phyloP scores from a whole-genome alignment of 1,140 invertebrate genomes.

The Nasonia longicornis region DNA sequence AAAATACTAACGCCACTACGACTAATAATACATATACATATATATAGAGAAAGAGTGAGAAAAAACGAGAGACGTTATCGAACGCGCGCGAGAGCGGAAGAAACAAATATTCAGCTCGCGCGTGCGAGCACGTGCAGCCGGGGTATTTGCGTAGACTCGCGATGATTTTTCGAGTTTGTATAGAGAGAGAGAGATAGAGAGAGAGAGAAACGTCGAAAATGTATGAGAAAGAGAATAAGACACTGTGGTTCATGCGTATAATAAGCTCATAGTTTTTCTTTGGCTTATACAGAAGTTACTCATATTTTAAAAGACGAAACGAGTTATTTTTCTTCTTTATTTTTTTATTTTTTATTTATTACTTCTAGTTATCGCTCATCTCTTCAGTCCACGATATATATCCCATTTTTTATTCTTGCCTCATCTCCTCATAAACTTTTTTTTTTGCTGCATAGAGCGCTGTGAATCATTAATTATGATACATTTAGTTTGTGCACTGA shows the following conservation, averaged over 20 bases:
- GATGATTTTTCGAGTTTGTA: conserved; percentile 12
- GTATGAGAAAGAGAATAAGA: conserved; percentile 24
- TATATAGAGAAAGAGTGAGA: not conserved
- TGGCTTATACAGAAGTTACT: conserved; percentile 48
- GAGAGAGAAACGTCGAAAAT: not conserved
- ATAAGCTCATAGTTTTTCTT: conserved; percentile 62
- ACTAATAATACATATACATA: not conserved
- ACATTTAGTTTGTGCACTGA: conserved; percentile 6
- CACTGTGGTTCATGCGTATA: conserved; percentile 51
- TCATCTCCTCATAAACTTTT: conserved; percentile 26
- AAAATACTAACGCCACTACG: conserved; percentile 22
- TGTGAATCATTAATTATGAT: conserved; percentile 8
- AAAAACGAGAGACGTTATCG: not conserved
- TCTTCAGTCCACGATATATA: conserved; percentile 14
- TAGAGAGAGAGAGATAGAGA: not conserved
- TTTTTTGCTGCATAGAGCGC: conserved; percentile 14
- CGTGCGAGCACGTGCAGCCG: conserved; percentile 1
- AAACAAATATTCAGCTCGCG: not conserved
- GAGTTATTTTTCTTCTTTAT: conserved; percentile 31
- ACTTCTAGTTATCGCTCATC: conserved; percentile 28
- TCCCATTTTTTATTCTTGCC: conserved; percentile 15
- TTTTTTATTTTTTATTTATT: conserved; percentile 38
- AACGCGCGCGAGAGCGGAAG: not conserved
- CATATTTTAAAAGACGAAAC: conserved; percentile 18
- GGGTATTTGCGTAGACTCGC: conserved; percentile 1